A percentile compares a stretch with the other conserved stretches of the same genome.
These are phyloP conservation scores for Copidosoma aretas DNA, from an alignment of 2,888 invertebrate species.

Conservation along the genomic window DNA sequence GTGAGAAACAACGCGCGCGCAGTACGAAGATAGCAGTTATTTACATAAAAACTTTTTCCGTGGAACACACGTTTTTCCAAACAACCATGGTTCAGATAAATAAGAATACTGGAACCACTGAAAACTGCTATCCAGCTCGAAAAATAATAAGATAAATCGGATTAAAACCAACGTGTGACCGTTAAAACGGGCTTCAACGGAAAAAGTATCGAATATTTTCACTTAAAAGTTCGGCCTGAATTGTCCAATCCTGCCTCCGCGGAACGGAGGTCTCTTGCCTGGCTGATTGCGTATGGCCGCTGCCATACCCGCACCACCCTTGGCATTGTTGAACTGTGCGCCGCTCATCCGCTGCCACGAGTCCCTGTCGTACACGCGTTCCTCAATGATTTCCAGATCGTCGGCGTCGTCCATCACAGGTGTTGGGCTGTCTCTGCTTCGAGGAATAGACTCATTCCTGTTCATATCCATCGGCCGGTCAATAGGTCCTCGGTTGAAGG, in stretches of 20 bases:
- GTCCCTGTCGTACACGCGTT: constrained; percentile 15
- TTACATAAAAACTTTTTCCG: too few relatives aligned
- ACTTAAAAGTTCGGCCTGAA: constrained; percentile 29
- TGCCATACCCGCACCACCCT: background rate
- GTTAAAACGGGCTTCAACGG: too few relatives aligned
- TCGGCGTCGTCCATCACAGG: constrained; percentile 27
- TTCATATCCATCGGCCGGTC: constrained; percentile 11
- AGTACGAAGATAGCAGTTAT: too few relatives aligned
- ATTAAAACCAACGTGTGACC: background rate
- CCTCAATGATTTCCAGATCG: constrained; percentile 38
- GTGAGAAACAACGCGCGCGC: too few relatives aligned
- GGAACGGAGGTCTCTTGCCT: constrained; percentile 26
- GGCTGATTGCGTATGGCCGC: background rate
- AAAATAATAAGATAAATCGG: background rate
- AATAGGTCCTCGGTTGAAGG: constrained; percentile 5
- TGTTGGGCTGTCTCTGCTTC: background rate
- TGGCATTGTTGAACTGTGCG: constrained; percentile 14
- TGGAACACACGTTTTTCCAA: too few relatives aligned
- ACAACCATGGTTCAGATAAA: too few relatives aligned
- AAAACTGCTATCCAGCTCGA: too few relatives aligned
- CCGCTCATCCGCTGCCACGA: constrained; percentile 4
- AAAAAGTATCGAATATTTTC: too few relatives aligned
- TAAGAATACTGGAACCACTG: too few relatives aligned
- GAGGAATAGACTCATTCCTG: constrained; percentile 4
- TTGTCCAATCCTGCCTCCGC: constrained; percentile 26